Conservation (phyloP, 2,113 vertebrate species). For the Tauraco erythrolophus region DNA sequence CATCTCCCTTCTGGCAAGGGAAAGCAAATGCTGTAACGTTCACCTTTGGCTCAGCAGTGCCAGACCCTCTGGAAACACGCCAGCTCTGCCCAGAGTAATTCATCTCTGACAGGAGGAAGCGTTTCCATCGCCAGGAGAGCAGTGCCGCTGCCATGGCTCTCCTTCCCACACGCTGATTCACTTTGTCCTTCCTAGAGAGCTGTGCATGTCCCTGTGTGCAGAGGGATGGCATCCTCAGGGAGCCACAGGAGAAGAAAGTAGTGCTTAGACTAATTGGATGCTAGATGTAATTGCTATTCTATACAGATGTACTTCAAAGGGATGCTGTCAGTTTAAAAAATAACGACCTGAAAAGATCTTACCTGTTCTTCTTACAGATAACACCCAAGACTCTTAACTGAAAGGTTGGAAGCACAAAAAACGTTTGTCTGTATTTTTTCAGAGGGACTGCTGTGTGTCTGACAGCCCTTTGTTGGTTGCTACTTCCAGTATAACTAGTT, state of each 20-base stretch:
- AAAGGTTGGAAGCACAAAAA: not conserved
- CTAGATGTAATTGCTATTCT: constrained; percentile 24
- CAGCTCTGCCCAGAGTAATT: not conserved
- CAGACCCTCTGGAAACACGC: not conserved
- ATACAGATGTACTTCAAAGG: constrained; percentile 28
- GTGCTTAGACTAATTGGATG: constrained; percentile 11
- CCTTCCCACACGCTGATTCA: not conserved
- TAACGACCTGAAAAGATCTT: constrained; percentile 2
- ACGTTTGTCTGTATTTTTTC: not conserved
- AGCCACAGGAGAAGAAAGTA: not conserved
- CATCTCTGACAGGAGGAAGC: not conserved
- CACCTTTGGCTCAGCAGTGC: not conserved
- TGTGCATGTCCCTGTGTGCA: not conserved
- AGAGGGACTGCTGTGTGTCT: not conserved
- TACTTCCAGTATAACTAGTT: not conserved
- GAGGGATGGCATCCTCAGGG: not conserved
- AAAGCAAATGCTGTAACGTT: not conserved
- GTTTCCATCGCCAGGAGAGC: not conserved
- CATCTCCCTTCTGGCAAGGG: not conserved
- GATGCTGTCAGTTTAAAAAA: constrained; percentile 32
- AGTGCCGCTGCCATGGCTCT: not conserved
- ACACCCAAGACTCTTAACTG: not conserved
- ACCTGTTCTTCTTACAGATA: not conserved
- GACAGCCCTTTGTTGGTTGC: not conserved
- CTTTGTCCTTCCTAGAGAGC: constrained; percentile 30